phyloP scores from a whole-genome alignment of 2,797 vertebrate genomes.

The Coilia nasus region DNA sequence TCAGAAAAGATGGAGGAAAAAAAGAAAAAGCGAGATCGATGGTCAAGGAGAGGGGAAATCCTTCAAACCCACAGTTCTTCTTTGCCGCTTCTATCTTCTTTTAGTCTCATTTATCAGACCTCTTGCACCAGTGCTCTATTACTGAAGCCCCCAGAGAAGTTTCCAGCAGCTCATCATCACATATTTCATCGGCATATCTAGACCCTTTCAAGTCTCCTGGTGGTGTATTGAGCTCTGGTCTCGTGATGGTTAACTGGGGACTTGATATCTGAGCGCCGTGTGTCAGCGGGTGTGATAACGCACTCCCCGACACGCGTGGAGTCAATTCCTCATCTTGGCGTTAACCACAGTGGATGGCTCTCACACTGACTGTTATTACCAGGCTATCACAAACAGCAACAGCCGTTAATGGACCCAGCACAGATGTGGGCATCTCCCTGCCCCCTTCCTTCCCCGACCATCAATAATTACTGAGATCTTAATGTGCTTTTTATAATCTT shows the following conservation, averaged over 20 bases:
- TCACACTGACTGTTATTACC: neutral
- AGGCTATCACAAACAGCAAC: neutral
- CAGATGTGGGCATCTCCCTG: neutral
- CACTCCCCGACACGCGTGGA: neutral
- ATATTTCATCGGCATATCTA: neutral
- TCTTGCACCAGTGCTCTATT: neutral
- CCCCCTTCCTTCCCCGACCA: neutral
- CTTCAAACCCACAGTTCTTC: neutral
- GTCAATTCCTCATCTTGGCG: neutral
- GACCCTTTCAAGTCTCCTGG: neutral
- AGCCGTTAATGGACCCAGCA: neutral
- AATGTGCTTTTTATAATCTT: conserved; percentile 8
- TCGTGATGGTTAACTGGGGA: neutral
- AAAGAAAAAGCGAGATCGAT: neutral
- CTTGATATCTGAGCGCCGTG: neutral
- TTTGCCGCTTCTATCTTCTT: neutral
- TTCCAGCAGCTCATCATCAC: neutral
- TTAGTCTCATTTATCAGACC: conserved; percentile 14
- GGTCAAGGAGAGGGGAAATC: neutral
- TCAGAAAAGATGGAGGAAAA: neutral
- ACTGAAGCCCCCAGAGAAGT: neutral
- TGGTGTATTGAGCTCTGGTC: neutral
- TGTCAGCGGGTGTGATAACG: neutral
- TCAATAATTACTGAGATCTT: neutral
- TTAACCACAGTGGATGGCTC: neutral